phyloP scores from a whole-genome alignment of 2,797 vertebrate genomes.

The Poliocrania exsul region DNA sequence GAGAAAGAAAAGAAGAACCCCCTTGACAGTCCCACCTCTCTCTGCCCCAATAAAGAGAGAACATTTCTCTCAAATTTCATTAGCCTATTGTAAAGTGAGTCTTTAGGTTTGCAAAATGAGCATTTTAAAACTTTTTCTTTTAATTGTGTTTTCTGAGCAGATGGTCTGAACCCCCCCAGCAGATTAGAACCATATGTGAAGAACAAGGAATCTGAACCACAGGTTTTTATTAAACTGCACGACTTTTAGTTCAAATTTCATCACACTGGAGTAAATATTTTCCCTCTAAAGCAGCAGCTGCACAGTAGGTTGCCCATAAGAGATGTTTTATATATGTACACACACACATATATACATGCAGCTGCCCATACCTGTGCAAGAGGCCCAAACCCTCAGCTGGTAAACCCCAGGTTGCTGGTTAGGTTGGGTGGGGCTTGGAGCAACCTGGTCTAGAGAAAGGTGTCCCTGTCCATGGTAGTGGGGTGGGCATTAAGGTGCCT shows the following conservation, averaged over 20 bases:
- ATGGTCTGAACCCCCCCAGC: not conserved
- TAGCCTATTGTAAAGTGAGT: not conserved
- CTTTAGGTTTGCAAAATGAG: not conserved
- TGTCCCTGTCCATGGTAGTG: not conserved
- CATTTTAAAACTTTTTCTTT: not conserved
- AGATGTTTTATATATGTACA: fast-evolving
- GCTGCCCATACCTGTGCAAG: not conserved
- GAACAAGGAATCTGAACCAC: not conserved
- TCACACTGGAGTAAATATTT: not conserved
- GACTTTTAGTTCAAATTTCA: constrained; percentile 32
- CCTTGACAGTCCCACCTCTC: not conserved
- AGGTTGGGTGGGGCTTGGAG: not conserved
- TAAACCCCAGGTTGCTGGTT: not conserved
- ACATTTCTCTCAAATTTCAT: not conserved
- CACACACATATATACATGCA: fast-evolving
- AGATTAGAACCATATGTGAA: constrained; percentile 12
- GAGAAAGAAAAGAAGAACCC: not conserved
- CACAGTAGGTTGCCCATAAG: not conserved
- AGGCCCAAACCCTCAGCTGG: not conserved
- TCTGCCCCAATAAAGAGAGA: not conserved
- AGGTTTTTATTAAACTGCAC: not conserved
- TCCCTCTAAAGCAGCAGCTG: not conserved
- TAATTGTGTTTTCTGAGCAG: not conserved
- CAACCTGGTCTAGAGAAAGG: not conserved
- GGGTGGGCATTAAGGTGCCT: not conserved